Evolutionary conservation across 2,797 vertebrate genomes (phyloP).

Genomic region (Phaenicophaeus curvirostris): DNA sequence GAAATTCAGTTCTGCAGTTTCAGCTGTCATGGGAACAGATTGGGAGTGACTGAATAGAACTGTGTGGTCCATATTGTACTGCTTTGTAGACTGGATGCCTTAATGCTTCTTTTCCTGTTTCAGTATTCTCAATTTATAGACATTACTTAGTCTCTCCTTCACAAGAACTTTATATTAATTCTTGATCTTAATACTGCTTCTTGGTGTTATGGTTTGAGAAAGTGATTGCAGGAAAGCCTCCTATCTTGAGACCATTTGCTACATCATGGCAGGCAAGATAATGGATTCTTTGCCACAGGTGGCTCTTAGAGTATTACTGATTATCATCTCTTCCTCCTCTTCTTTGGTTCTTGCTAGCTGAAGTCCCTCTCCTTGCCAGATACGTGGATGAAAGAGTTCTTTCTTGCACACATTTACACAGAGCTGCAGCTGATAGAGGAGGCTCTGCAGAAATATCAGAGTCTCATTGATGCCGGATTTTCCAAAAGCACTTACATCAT

Average conservation of each 20-base stretch:
- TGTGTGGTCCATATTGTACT: not conserved
- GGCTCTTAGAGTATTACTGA: conserved; percentile 42
- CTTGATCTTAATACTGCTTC: not conserved
- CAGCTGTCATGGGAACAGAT: not conserved
- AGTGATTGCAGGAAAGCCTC: not conserved
- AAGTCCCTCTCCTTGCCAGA: conserved; percentile 96
- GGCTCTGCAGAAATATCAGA: conserved; percentile 96
- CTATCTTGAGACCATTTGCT: not conserved
- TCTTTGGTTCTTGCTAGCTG: conserved; percentile 81
- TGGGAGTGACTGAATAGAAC: not conserved
- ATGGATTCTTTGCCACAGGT: not conserved
- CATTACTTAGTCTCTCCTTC: not conserved
- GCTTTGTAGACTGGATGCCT: not conserved
- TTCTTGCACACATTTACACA: conserved; percentile 98
- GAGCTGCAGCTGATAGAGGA: conserved; percentile 99
- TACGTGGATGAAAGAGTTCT: conserved; percentile 98
- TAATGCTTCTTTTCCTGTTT: not conserved
- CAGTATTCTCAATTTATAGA: not conserved
- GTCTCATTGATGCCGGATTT: conserved; percentile 95
- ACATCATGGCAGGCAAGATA: not conserved
- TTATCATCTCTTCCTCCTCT: conserved; percentile 47
- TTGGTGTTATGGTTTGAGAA: not conserved
- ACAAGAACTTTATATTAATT: not conserved
- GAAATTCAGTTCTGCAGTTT: not conserved
- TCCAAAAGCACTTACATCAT: conserved; percentile 99